Percentiles rank a stretch among this genome's conserved stretches.
Conservation (phyloP, 23 tunicate species). For the Ascidia mentula region DNA sequence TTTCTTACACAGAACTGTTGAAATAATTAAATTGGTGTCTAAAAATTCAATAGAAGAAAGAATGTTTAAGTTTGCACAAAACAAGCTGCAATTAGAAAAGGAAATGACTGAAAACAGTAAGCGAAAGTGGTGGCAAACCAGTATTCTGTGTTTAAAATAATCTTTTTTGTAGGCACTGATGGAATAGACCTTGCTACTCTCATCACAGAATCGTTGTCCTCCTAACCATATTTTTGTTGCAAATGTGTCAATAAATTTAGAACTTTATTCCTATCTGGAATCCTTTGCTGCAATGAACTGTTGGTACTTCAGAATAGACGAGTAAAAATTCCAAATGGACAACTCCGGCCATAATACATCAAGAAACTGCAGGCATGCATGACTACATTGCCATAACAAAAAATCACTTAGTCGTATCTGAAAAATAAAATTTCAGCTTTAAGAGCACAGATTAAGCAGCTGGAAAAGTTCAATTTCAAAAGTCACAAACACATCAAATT, state of each 20-base stretch:
- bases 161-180: constrained; percentile 12
- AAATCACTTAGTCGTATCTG: constrained; percentile 83
- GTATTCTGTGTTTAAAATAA: neutral
- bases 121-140: too few species aligned
- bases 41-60: constrained; percentile 77
- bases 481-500: neutral
- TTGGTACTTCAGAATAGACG: constrained; percentile 73
- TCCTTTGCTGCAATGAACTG: constrained; percentile 8
- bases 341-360: constrained; percentile 95
- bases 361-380: constrained; percentile 68
- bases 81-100: constrained; percentile 64
- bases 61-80: constrained; percentile 59
- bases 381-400: constrained; percentile 92
- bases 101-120: constrained; percentile 56
- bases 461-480: neutral
- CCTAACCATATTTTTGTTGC: neutral
- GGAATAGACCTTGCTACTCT: constrained; percentile 42
- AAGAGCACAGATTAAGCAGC: too few species aligned
- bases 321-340: constrained; percentile 81
- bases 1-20: constrained; percentile 33
- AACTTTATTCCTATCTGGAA: neutral
- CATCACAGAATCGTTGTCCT: constrained; percentile 27
- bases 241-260: neutral
- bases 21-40: constrained; percentile 47
- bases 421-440: too few species aligned